Conservation (phyloP, 2,797 vertebrate genomes). For the Gymnothorax reevesii region DNA sequence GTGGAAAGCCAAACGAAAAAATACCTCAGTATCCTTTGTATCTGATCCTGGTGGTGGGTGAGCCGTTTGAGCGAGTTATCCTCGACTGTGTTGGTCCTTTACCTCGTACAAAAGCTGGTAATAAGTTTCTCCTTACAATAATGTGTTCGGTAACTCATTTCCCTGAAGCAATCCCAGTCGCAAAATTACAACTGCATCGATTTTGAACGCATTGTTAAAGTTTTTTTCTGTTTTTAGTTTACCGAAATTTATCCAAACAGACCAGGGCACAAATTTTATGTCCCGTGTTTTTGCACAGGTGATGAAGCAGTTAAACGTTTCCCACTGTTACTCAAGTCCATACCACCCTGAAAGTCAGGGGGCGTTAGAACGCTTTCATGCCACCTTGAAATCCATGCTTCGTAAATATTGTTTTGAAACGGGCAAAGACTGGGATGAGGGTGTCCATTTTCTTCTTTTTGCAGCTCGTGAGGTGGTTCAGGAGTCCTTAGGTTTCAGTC, state of each 20-base stretch:
- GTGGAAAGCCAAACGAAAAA: not conserved
- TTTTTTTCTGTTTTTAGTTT: not conserved
- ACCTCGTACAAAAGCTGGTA: not conserved
- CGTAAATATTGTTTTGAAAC: slow-evolving; percentile 11
- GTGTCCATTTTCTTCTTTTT: slow-evolving; percentile 25
- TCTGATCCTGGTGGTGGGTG: not conserved
- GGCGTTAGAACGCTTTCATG: slow-evolving; percentile 13
- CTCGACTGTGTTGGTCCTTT: slow-evolving; percentile 28
- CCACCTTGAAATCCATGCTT: slow-evolving; percentile 18
- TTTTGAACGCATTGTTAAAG: slow-evolving; percentile 42
- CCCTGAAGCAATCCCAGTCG: slow-evolving; percentile 10
- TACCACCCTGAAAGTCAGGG: slow-evolving; percentile 33
- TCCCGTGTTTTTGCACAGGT: slow-evolving; percentile 10
- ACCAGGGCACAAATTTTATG: slow-evolving; percentile 26
- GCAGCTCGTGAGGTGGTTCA: slow-evolving; percentile 20
- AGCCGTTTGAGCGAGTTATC: not conserved
- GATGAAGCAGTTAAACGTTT: not conserved
- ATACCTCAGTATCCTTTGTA: not conserved
- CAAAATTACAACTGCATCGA: not conserved
- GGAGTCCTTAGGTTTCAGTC: slow-evolving; percentile 34
- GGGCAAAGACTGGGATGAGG: slow-evolving; percentile 27
- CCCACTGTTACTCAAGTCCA: slow-evolving; percentile 10
- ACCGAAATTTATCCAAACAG: not conserved
- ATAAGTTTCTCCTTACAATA: slow-evolving; percentile 12
- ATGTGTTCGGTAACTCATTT: slow-evolving; percentile 12